Percentiles rank a stretch among this genome's conserved stretches.
These are phyloP conservation scores for Todus mexicanus DNA, from an alignment of 2,797 vertebrate species.

Conservation along the genomic window DNA sequence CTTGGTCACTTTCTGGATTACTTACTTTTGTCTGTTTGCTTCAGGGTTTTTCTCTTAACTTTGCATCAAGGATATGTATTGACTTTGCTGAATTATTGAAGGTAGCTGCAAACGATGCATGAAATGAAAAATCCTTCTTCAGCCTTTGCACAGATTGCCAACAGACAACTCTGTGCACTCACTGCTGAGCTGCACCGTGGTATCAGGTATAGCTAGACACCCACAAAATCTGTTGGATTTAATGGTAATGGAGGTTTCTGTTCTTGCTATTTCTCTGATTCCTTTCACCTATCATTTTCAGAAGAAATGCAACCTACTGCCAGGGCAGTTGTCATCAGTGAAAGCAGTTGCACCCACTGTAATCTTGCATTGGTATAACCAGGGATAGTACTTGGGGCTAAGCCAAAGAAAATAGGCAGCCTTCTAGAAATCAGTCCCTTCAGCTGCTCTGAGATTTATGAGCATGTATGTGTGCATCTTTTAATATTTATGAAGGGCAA, in stretches of 20 bases:
- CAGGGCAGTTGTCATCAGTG: background rate
- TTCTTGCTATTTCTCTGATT: background rate
- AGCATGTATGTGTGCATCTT: background rate
- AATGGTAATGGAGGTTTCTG: background rate
- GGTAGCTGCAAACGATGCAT: constrained; percentile 59
- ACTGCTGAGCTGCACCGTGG: background rate
- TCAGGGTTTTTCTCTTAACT: constrained; percentile 23
- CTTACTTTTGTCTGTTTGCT: constrained; percentile 15
- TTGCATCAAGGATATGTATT: constrained; percentile 28
- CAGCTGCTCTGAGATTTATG: background rate
- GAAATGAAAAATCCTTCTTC: constrained; percentile 60
- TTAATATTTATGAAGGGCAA: background rate
- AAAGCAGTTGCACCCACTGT: background rate
- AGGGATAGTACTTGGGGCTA: background rate
- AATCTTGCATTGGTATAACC: background rate
- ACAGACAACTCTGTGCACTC: background rate
- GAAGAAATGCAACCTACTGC: background rate
- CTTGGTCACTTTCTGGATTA: constrained; percentile 1
- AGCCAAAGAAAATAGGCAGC: background rate
- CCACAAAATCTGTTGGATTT: background rate
- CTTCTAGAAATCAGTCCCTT: background rate
- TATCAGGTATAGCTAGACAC: background rate
- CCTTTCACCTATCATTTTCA: background rate
- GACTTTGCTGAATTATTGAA: constrained; percentile 59
- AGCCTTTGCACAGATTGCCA: background rate